These are phyloP conservation scores for Anolis sagrei DNA, from an alignment of 2,113 vertebrate genomes.

Conservation along the genomic window DNA sequence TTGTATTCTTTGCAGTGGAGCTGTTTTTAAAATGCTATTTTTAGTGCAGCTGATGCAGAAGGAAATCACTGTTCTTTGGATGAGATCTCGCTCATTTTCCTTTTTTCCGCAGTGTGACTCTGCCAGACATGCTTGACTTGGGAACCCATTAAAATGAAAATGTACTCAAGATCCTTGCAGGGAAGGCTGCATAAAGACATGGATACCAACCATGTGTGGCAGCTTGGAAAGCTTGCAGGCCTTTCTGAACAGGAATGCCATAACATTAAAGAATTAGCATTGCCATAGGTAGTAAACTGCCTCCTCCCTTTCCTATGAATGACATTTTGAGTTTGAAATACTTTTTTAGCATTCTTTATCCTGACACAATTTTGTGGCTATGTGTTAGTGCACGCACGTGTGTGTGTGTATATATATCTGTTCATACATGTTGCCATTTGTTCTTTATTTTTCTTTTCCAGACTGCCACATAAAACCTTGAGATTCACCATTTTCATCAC, in stretches of 20 bases:
- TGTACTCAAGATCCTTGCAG: constrained; percentile 62
- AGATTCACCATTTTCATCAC: constrained; percentile 39
- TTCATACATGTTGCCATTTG: constrained; percentile 67
- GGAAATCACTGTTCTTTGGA: constrained; percentile 61
- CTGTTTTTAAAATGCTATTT: constrained; percentile 58
- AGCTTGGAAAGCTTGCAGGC: constrained; percentile 59
- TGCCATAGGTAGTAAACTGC: constrained; percentile 43
- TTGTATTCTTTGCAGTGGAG: not conserved
- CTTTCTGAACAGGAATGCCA: constrained; percentile 60
- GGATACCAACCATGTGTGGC: constrained; percentile 50
- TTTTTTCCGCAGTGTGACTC: constrained; percentile 64
- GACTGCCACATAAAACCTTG: constrained; percentile 26
- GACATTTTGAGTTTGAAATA: constrained; percentile 63
- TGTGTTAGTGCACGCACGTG: constrained; percentile 51
- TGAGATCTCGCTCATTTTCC: constrained; percentile 65
- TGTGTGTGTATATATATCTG: constrained; percentile 52
- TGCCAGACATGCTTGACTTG: constrained; percentile 71
- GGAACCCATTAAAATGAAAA: constrained; percentile 78
- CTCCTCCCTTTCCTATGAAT: constrained; percentile 32
- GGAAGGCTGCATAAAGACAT: constrained; percentile 43
- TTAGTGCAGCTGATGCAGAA: constrained; percentile 62
- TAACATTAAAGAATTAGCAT: constrained; percentile 69
- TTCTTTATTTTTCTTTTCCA: constrained; percentile 46
- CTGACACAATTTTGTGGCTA: constrained; percentile 39
- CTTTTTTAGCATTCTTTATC: constrained; percentile 51